Percentiles rank a stretch among this genome's conserved stretches.
Conservation (phyloP, 1,140 invertebrate species). For the Saccostrea echinata region DNA sequence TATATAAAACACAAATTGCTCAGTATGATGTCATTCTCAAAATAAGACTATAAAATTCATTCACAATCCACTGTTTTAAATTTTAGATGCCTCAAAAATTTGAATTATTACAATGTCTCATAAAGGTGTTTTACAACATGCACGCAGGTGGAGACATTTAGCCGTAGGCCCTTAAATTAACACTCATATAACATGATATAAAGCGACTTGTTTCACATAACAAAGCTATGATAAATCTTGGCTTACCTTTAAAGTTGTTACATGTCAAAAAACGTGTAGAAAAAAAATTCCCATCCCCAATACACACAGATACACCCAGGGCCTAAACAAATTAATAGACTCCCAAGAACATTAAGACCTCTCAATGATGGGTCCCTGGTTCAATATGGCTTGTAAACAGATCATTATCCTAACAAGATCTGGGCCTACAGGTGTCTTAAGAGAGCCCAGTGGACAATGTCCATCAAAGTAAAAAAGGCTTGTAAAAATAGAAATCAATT, state of each 20-base stretch:
- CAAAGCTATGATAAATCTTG: background rate
- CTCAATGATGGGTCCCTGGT: background rate
- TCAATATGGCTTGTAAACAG: background rate
- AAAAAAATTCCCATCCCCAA: background rate
- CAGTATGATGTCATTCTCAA: background rate
- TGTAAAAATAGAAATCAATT: slow-evolving; percentile 19
- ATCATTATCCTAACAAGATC: background rate
- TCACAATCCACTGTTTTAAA: background rate
- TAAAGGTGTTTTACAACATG: background rate
- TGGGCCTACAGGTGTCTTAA: background rate
- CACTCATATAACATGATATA: too few species aligned
- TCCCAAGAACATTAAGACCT: background rate
- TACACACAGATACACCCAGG: background rate
- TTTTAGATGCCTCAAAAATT: background rate
- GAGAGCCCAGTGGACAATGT: background rate
- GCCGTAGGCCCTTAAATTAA: background rate
- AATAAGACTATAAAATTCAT: background rate
- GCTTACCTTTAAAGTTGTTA: background rate
- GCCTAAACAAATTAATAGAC: background rate
- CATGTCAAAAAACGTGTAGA: background rate
- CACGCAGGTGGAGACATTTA: background rate
- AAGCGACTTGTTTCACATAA: slow-evolving; percentile 8
- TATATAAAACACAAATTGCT: too few species aligned
- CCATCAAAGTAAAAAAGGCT: background rate
- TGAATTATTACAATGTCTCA: slow-evolving; percentile 14